Evolutionary conservation across 2,888 invertebrate genomes (phyloP), one percentile per base, ranked within the genome.

Genomic region (Dryocosmus kuriphilus): DNA sequence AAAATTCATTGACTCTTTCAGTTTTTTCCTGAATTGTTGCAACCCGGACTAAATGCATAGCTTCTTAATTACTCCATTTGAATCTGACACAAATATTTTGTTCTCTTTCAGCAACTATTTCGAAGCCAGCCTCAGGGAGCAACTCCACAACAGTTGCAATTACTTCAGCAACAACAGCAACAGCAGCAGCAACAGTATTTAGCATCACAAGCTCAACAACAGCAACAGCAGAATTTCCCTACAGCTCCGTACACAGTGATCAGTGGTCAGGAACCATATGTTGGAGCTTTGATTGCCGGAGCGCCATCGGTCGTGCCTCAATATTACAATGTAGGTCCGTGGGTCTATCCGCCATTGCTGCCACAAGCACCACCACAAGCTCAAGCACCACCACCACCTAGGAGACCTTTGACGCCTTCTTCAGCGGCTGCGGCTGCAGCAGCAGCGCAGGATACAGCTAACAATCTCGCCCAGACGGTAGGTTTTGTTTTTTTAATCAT

Each of bases 251-350:
- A 97, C 91, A 96, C 97, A 88, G 96, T 97, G 88, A 97, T 97
- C 92, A 95, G 97, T 75, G 93, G 93, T 46, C 95, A 95, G 91
- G 96, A 96, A 85, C 98, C 97, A 41, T 98, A 98, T 92, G 96
- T 97, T 89, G 94, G 95, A 88, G 95, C 96, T 79, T 93, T 97
- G 89, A 95, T 96, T 88, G 95, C 97, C 89, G 95, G 92, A 94
- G 96, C 92, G 94, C 90, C 90, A 19, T 88, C 90, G 3, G 93
- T 94, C 77, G 93, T 98, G 88, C 97, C 97, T 75, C 98, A 97
- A 89, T 98, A 98, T 93, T 98, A 98, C 92, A 96, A 97, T 78
- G 96, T 98, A 84, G 96, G 95, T 74, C 98, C 98, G 41, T 98
- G 98, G 97, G 97, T 98, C 89, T 98, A 98, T 93, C 97, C 98